A percentile compares a stretch with the other conserved stretches of the same genome.
These are phyloP conservation scores for Pemphigus obesinymphae DNA, from an alignment of 1,140 invertebrate species.

Conservation along the genomic window DNA sequence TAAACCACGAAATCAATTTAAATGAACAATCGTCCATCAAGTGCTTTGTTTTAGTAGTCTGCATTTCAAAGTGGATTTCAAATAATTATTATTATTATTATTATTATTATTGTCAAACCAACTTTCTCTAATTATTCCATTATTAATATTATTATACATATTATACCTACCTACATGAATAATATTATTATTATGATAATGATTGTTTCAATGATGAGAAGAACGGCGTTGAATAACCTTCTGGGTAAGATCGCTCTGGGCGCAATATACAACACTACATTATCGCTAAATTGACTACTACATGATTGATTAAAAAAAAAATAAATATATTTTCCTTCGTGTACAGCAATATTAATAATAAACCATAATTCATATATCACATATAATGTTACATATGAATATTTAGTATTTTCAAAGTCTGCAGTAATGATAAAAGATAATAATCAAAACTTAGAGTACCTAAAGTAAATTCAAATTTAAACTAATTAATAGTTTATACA, in stretches of 20 bases:
- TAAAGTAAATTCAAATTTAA: no score
- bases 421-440: no score
- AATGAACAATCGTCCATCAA: not conserved
- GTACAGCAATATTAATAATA: not conserved
- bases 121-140: not conserved
- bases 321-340: not conserved
- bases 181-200: not conserved
- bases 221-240: not conserved
- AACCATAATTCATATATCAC: not conserved
- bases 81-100: not conserved
- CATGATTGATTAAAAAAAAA: not conserved
- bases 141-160: not conserved
- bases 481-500: no score
- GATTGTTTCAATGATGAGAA: not conserved
- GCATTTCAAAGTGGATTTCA: not conserved
- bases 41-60: not conserved
- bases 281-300: not conserved
- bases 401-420: not conserved
- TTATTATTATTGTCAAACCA: not conserved
- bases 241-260: not conserved
- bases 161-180: no score
- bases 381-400: not conserved
- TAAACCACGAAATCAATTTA: not conserved
- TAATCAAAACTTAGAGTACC: no score
- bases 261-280: not conserved